phyloP scores from a whole-genome alignment of 2,888 invertebrate genomes.

The Sphinx pinastri region DNA sequence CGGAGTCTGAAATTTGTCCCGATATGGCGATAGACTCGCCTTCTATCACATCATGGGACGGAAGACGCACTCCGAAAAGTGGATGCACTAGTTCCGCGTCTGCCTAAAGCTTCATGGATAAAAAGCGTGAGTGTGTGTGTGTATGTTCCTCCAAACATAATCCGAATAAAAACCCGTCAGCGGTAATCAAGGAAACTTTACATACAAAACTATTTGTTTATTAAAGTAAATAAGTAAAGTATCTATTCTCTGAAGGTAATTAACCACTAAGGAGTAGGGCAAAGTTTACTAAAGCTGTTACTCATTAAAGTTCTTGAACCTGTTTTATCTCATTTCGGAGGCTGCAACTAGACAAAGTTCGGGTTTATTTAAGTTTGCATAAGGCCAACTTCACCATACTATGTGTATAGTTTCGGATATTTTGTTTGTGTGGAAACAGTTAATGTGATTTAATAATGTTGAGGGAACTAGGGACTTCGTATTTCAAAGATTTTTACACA shows the following conservation, averaged over 20 bases:
- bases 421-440: constrained; percentile 43
- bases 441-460: constrained; percentile 8
- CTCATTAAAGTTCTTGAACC: constrained; percentile 71
- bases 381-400: constrained; percentile 48
- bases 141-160: no score
- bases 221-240: constrained; percentile 26
- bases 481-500: not conserved
- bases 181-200: not conserved
- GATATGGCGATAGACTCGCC: no score
- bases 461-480: no score
- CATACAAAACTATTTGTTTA: constrained; percentile 10
- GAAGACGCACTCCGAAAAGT: no score
- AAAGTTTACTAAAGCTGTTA: constrained; percentile 65
- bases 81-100: no score
- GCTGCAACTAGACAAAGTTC: constrained; percentile 55
- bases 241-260: constrained; percentile 45
- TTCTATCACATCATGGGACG: no score
- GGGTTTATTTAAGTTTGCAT: constrained; percentile 61
- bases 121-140: no score
- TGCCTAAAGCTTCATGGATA: no score
- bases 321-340: constrained; percentile 70
- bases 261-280: constrained; percentile 45
- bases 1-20: no score
- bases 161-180: not conserved
- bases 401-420: constrained; percentile 40